Evolutionary conservation across 2,113 vertebrate species (phyloP), one percentile per base, ranked within the genome.

Genomic region (Thunnus maccoyii): DNA sequence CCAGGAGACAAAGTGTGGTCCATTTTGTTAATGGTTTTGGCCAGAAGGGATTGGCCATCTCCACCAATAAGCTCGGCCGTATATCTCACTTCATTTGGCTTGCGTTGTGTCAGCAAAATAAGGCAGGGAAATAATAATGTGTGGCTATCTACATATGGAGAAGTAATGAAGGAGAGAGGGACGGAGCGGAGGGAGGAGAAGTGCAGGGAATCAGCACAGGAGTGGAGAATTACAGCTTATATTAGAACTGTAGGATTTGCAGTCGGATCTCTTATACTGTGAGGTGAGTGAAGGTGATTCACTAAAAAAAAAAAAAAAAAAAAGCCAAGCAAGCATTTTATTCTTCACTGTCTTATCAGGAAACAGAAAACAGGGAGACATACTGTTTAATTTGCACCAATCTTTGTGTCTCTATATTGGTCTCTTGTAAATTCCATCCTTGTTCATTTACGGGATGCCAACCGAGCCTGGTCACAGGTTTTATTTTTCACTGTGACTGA

Each of bases 21-120:
- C 89, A 89, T 91, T 93, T 89, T 86, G 80, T 91, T 94, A 92
- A 95, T 93, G 90, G 86, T 86, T 87, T 78, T 66, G 83, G 86
- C 90, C 87, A 89, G 91, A 80, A 85, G 92, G 92, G 92, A 94
- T 88, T 80, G 94, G 90, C 92, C 93, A 91, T 94, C 93, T 91
- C 81, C 76, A 78, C 89, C 91, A 93, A 93, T 93, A 89, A 93
- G 87, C 80, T 69, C 44, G 10, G 86, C 81, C 80, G 88, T 95
- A 93, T 92, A 94, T 95, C 93, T 94, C 94, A 95, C 93, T 95
- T 95, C 94, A 94, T 95, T 94, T 95, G 92, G 78, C 91, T 46
- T 17, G 65, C 56, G 85, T 85, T 11, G 86, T 72, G 91, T 95
- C 95, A 95, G 95, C 95, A 90, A 91, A 94, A 95, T 88, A 89